Percentiles rank a stretch among this genome's conserved stretches.
phyloP scores from a whole-genome alignment of 2,888 invertebrate genomes.

The Gryllus longicercus region DNA sequence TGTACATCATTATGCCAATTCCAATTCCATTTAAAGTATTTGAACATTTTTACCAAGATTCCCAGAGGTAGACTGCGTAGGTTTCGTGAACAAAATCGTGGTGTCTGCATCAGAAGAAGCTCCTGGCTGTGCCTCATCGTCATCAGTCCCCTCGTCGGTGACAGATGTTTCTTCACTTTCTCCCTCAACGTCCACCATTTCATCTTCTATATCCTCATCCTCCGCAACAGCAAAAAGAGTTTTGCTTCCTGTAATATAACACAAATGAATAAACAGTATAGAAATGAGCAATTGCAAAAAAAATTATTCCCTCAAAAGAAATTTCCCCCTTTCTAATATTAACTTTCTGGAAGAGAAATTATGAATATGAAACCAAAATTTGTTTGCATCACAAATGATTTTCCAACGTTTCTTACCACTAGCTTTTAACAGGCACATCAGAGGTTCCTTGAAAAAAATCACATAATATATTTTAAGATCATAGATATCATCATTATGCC shows the following conservation, averaged over 20 bases:
- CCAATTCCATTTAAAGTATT: no score
- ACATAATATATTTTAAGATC: no score
- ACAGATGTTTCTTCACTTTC: conserved; percentile 53
- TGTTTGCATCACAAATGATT: no score
- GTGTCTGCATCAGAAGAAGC: conserved; percentile 91
- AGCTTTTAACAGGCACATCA: no score
- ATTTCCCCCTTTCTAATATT: no score
- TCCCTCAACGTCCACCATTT: conserved; percentile 54
- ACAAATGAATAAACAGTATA: neutral
- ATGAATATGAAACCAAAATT: no score
- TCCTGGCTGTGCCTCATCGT: conserved; percentile 56
- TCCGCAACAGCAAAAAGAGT: conserved; percentile 52
- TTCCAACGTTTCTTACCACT: no score
- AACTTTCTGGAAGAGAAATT: no score
- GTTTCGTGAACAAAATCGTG: conserved; percentile 83
- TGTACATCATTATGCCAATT: neutral
- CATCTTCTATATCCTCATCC: conserved; percentile 52
- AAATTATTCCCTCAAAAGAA: neutral
- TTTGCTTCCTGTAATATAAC: neutral
- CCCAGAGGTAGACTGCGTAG: conserved; percentile 57
- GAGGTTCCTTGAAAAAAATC: no score
- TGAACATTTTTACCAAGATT: conserved; percentile 55
- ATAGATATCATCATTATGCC: no score
- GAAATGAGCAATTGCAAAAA: neutral
- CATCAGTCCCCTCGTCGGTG: conserved; percentile 52